Percentiles rank a stretch among this genome's conserved stretches.
Evolutionary conservation across 2,888 invertebrate species (phyloP).

Genomic region (Drosophila testacea): DNA sequence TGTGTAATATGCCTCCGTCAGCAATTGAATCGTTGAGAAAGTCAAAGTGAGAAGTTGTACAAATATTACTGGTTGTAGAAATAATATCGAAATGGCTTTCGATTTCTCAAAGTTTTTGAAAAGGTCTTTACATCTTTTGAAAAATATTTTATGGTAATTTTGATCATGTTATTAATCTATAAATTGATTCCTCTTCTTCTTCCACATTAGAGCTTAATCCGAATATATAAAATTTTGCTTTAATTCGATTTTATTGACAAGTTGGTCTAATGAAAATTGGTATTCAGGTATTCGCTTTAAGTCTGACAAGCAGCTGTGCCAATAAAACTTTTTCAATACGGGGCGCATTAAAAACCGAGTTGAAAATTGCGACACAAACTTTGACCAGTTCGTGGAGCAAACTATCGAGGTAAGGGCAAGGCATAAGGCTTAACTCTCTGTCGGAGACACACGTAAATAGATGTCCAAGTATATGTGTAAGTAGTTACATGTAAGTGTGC

Average conservation of each 20-base stretch:
- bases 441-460: constrained; percentile 1
- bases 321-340: constrained; percentile 80
- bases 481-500: constrained; percentile 6
- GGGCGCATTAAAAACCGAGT: constrained; percentile 62
- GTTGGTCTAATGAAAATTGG: constrained; percentile 48
- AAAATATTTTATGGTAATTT: too few relatives aligned
- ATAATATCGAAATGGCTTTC: neutral
- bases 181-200: neutral
- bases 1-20: constrained; percentile 17
- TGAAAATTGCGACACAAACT: constrained; percentile 64
- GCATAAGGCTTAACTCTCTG: constrained; percentile 9
- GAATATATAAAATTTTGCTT: neutral
- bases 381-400: constrained; percentile 61
- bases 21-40: neutral
- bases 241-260: constrained; percentile 34
- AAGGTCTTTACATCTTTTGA: too few relatives aligned
- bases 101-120: neutral
- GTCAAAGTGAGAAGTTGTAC: neutral
- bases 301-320: constrained; percentile 55
- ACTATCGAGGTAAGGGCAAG: constrained; percentile 23
- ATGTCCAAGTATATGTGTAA: constrained; percentile 10
- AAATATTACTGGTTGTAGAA: neutral
- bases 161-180: too few relatives aligned
- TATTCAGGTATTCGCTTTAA: constrained; percentile 48
- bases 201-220: neutral